A percentile compares a stretch with the other conserved stretches of the same genome.
phyloP scores from a whole-genome alignment of 2,797 vertebrate genomes.

The Trachops cirrhosus region DNA sequence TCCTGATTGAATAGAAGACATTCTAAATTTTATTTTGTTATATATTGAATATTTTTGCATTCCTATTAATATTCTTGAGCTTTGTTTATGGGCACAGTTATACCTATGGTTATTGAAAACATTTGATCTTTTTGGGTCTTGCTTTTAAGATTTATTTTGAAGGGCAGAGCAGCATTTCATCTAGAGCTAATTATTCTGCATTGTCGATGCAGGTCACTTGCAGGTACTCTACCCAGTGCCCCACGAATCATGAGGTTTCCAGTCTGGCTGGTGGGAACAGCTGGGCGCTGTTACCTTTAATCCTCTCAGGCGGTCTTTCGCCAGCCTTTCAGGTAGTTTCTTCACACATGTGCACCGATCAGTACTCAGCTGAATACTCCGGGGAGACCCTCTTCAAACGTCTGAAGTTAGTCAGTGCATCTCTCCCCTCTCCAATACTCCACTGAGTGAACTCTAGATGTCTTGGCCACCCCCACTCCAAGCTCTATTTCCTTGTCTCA shows the following conservation, averaged over 20 bases:
- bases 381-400: background rate
- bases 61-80: background rate
- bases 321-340: background rate
- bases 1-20: background rate
- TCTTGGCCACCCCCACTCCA: background rate
- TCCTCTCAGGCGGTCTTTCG: background rate
- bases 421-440: background rate
- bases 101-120: background rate
- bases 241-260: background rate
- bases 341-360: background rate
- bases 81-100: background rate
- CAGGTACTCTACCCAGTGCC: background rate
- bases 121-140: background rate
- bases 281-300: background rate
- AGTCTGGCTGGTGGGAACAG: background rate
- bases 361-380: background rate
- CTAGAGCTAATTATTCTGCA: background rate
- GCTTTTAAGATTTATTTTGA: background rate
- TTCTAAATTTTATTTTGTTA: background rate
- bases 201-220: background rate
- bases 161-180: background rate
- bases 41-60: background rate
- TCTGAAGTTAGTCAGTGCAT: background rate
- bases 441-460: background rate
- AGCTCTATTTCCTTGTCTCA: background rate